Base-by-base conservation (phyloP, 2,888 invertebrate species). In the Drosophila quinaria region DNA sequence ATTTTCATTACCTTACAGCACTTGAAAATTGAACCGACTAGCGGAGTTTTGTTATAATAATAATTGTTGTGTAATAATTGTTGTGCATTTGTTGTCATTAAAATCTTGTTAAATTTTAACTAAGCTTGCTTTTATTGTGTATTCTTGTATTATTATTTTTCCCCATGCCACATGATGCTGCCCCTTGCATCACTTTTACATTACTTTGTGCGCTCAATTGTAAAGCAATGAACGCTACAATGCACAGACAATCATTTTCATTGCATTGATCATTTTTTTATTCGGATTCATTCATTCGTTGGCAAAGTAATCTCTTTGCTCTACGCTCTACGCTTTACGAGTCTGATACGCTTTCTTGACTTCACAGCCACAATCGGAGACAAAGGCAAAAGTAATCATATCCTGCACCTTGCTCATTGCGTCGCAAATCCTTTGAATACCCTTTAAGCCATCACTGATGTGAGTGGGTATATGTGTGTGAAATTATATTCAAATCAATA, bases 191-290 rank as follows among this genome's bases (percentile, higher is more conserved):
- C 13, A 44, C 64, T 55, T 63, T 49, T 68, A 46, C 56, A 64
- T 75, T 67, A 68, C 79, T 86, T 86, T 88, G 87, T 84, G 82
- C 88, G 66, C 70, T 88, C 88, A 79, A 82, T 88, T 89, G 87
- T 87, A 69, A 89, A 84, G 78, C 78, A 49, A 44, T 64, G 60
- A 60, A 81, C 70, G 87, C 71, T 77, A 70, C 74, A 81, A 74
- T 72, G 83, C 73, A 78, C 80, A 69, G 78, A 76, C 71, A 84
- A 88, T 83, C 86, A 86, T 87, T 87, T 84, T 86, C 85, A 83
- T 78, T 79, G 86, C 90, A 90, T 90, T 90, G 90, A 90, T 90
- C 90, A 90, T 86, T 65, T 91, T 91, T 91, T 91, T 90, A 91
- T 90, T 87, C 90, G 75, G 78, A 89, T 82, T 77, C 87, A 84